Conservation (phyloP, 2,888 invertebrate species). For the Cacoxenus indagator region DNA sequence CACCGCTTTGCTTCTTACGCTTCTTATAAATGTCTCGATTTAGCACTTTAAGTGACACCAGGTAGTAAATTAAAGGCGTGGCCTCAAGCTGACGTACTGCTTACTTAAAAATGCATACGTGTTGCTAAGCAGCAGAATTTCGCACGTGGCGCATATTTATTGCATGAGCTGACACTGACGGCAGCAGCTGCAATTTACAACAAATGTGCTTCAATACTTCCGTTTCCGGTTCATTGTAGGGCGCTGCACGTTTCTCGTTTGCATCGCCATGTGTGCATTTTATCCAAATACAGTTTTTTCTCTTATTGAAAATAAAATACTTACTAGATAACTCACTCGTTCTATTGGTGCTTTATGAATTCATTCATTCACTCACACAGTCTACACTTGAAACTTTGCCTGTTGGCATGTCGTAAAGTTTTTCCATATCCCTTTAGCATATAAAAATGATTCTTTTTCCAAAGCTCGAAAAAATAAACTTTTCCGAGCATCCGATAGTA, state of each 20-base stretch:
- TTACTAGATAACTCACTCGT: background rate
- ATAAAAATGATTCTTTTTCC: constrained; percentile 3
- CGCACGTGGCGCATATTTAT: constrained; percentile 48
- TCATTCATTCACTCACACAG: background rate
- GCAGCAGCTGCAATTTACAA: constrained; percentile 38
- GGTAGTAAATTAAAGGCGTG: background rate
- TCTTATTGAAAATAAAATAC: background rate
- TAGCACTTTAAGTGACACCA: background rate
- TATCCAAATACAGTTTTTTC: background rate
- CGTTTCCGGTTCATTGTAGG: constrained; percentile 7
- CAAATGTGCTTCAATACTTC: constrained; percentile 15
- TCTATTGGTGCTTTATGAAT: background rate
- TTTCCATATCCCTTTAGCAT: background rate
- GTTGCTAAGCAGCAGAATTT: constrained; percentile 4
- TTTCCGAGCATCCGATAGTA: background rate
- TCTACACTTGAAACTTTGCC: constrained; percentile 16
- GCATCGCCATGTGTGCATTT: background rate
- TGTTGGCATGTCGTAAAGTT: background rate
- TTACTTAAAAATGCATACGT: background rate
- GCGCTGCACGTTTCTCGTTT: background rate
- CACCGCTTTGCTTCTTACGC: no score
- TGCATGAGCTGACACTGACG: constrained; percentile 30
- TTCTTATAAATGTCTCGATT: background rate
- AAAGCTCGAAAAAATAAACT: background rate
- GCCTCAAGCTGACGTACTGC: background rate